Evolutionary conservation across 1,140 invertebrate genomes (phyloP).

Genomic region (Pogonomyrmex californicus): DNA sequence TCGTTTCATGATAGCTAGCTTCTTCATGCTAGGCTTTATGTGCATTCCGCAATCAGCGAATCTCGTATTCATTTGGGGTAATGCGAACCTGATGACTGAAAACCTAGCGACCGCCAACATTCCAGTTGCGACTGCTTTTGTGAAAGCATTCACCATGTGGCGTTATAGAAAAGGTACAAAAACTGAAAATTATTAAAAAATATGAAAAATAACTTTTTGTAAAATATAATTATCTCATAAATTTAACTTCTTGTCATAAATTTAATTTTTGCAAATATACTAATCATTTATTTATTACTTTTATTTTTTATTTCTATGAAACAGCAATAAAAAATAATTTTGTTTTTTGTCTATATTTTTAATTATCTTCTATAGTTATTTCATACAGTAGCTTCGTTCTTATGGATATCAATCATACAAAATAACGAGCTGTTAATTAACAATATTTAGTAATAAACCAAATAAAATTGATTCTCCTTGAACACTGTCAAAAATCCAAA

Average conservation of each 20-base stretch:
- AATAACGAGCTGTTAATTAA: not conserved
- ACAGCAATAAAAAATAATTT: not conserved
- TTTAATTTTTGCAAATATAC: not conserved
- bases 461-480: not conserved
- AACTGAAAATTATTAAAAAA: not conserved
- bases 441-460: not conserved
- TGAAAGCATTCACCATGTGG: constrained; percentile 65
- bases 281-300: not conserved
- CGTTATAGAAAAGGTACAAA: constrained; percentile 50
- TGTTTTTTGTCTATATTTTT: not conserved
- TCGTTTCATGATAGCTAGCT: constrained; percentile 3
- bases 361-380: not conserved
- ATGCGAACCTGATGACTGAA: constrained; percentile 55
- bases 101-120: constrained; percentile 63
- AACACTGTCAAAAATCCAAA: not conserved
- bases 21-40: constrained; percentile 13
- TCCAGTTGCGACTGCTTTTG: constrained; percentile 32
- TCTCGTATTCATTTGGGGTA: constrained; percentile 51
- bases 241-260: not conserved
- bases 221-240: not conserved
- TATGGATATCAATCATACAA: not conserved
- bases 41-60: constrained; percentile 55
- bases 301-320: not conserved
- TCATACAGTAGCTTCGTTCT: not conserved
- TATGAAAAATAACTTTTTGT: not conserved